Conservation (phyloP, 2,888 invertebrate genomes). For the Scrobipalpa atriplicella region DNA sequence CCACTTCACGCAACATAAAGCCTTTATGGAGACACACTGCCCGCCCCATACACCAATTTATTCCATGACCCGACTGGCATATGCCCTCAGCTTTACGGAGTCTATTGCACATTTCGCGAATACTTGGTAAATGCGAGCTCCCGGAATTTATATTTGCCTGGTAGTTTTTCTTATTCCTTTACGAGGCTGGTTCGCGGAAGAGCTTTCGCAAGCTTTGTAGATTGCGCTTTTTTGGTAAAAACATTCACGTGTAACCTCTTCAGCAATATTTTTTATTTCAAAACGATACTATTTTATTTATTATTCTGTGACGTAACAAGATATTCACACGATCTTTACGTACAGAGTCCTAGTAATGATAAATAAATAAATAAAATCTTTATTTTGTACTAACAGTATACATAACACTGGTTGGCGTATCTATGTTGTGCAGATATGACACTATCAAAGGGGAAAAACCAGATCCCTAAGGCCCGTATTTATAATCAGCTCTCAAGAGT, state of each 20-base stretch:
- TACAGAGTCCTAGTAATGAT: too few relatives aligned
- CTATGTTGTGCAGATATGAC: too few relatives aligned
- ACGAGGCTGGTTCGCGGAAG: neutral
- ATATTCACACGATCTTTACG: too few relatives aligned
- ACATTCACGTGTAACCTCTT: neutral
- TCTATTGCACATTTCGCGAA: conserved; percentile 32
- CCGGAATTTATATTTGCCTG: conserved; percentile 33
- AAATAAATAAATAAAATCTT: too few relatives aligned
- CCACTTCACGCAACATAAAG: conserved; percentile 72
- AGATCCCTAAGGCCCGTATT: too few relatives aligned
- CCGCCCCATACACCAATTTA: conserved; percentile 40
- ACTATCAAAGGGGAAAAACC: too few relatives aligned
- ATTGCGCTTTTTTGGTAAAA: neutral
- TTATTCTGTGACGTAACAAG: too few relatives aligned
- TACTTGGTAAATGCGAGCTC: conserved; percentile 19
- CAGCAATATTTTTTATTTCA: too few relatives aligned
- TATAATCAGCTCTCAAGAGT: too few relatives aligned
- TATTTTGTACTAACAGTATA: too few relatives aligned
- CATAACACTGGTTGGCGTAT: too few relatives aligned
- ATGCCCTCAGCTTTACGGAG: conserved; percentile 32
- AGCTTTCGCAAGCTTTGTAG: neutral
- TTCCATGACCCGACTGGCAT: conserved; percentile 36
- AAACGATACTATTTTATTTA: too few relatives aligned
- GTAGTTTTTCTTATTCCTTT: conserved; percentile 23
- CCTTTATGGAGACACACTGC: conserved; percentile 66